Evolutionary conservation across 1,140 invertebrate species (phyloP), one percentile per base, ranked within the genome.

Genomic region (Arion vulgaris): DNA sequence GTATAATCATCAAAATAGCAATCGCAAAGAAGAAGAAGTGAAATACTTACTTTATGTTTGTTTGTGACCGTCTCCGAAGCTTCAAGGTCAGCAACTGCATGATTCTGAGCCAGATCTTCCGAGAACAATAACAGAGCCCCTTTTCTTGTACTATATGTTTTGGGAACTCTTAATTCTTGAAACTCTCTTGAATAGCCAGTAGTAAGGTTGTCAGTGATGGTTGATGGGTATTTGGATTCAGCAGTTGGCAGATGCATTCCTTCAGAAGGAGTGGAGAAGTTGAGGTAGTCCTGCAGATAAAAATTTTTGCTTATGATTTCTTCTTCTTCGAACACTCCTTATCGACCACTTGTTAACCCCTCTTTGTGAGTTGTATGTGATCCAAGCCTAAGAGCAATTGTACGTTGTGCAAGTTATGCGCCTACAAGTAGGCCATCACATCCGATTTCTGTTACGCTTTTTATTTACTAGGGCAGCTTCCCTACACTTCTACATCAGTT

Each of bases 91-190:
- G 51, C 7, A 28, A 84, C 69, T 51, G 62, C 81, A 7, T 85
- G 83, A 36, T 83, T 86, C 15, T 86, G 82, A 0, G 90, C 90
- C 79, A 90, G 81, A 75, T 92, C 91, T 84, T 92, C 92, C 19
- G 91, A 92, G 78, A 91, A 92, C n/a, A 92, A 78, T 34, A 92
- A 79, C 36, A 92, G 79, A 0, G 92, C 91, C n/a, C 92, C 92
- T 85, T 90, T 92, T 15, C 91, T 81, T 2, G 92, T 92, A 11
- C 89, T 92, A 80, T 92, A 92, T 62, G 92, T 92, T 80, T 92
- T 92, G 2, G 91, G 92, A 32, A 92, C 82, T 32, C 87, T 68
- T 15, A 89, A 85, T 45, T 91, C 82, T 45, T 86, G 57, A 45
- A 73, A 51, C n/a, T 81, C 84, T 17, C 68, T 66, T 32, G 79